A percentile compares a stretch with the other conserved stretches of the same genome.
Conservation (phyloP, 2,888 invertebrate species). For the Uloborus plumipes region DNA sequence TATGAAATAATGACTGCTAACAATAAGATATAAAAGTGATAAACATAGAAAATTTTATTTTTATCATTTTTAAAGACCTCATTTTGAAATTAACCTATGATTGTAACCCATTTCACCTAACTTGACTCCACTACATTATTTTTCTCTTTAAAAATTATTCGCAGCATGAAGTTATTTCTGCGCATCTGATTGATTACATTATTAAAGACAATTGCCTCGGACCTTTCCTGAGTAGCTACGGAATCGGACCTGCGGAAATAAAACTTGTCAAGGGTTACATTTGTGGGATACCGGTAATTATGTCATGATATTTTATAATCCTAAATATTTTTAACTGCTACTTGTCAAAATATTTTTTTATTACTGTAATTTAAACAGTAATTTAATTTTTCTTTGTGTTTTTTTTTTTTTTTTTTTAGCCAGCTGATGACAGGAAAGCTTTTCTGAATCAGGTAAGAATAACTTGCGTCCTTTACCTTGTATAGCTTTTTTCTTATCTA, state of each 20-base stretch:
- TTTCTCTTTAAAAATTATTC: slow-evolving; percentile 54
- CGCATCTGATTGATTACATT: slow-evolving; percentile 73
- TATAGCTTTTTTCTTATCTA: too few relatives aligned
- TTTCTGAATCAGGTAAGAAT: slow-evolving; percentile 74
- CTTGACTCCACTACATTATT: not conserved
- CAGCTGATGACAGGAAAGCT: slow-evolving; percentile 70
- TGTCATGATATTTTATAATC: not conserved
- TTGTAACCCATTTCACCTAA: too few relatives aligned
- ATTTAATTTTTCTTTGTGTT: slow-evolving; percentile 7
- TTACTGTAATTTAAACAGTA: not conserved
- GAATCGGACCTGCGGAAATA: slow-evolving; percentile 70
- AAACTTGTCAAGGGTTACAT: slow-evolving; percentile 74
- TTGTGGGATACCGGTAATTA: slow-evolving; percentile 56
- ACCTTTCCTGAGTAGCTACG: slow-evolving; percentile 69
- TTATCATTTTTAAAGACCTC: too few relatives aligned
- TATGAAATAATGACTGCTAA: too few relatives aligned
- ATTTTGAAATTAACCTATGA: too few relatives aligned
- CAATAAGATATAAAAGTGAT: too few relatives aligned
- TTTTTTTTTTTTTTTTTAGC: slow-evolving; percentile 66
- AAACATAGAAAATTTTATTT: too few relatives aligned
- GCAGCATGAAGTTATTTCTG: slow-evolving; percentile 75
- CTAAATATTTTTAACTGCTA: not conserved
- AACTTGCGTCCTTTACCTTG: not conserved
- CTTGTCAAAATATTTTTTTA: not conserved
- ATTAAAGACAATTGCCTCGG: slow-evolving; percentile 71